Conservation (phyloP, 2,797 vertebrate genomes). For the Pseudomugil gertrudae region DNA sequence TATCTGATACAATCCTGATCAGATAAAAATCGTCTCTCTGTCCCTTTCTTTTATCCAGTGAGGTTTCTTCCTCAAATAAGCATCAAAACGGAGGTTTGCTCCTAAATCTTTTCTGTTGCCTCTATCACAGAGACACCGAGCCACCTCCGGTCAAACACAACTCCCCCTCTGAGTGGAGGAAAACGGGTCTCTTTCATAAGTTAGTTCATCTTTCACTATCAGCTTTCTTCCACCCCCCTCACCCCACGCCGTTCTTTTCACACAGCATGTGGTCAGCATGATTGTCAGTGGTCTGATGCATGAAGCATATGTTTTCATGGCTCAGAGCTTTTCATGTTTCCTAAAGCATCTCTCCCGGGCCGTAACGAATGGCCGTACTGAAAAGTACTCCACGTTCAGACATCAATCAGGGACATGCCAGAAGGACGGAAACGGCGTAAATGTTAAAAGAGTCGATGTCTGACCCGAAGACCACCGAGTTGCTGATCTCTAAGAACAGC, state of each 20-base stretch:
- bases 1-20: slow-evolving; percentile 4
- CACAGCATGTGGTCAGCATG: slow-evolving; percentile 44
- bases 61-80: slow-evolving; percentile 79
- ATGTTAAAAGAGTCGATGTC: slow-evolving; percentile 15
- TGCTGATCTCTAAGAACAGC: slow-evolving; percentile 15
- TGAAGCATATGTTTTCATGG: slow-evolving; percentile 58
- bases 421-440: slow-evolving; percentile 13
- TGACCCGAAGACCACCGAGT: slow-evolving; percentile 6
- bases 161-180: slow-evolving; percentile 85
- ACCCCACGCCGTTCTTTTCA: background rate
- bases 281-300: slow-evolving; percentile 46
- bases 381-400: slow-evolving; percentile 51
- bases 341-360: slow-evolving; percentile 22
- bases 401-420: slow-evolving; percentile 40
- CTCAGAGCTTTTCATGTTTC: slow-evolving; percentile 68
- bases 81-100: slow-evolving; percentile 83
- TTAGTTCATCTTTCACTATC: slow-evolving; percentile 61
- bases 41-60: slow-evolving; percentile 63
- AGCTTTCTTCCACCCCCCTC: slow-evolving; percentile 14
- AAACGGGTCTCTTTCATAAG: slow-evolving; percentile 89
- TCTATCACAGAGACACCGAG: slow-evolving; percentile 84
- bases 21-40: background rate
- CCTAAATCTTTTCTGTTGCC: slow-evolving; percentile 85
- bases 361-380: slow-evolving; percentile 28
- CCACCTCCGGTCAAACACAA: slow-evolving; percentile 82